Evolutionary conservation across 2,797 vertebrate genomes (phyloP).

Genomic region (Cyclopterus lumpus): DNA sequence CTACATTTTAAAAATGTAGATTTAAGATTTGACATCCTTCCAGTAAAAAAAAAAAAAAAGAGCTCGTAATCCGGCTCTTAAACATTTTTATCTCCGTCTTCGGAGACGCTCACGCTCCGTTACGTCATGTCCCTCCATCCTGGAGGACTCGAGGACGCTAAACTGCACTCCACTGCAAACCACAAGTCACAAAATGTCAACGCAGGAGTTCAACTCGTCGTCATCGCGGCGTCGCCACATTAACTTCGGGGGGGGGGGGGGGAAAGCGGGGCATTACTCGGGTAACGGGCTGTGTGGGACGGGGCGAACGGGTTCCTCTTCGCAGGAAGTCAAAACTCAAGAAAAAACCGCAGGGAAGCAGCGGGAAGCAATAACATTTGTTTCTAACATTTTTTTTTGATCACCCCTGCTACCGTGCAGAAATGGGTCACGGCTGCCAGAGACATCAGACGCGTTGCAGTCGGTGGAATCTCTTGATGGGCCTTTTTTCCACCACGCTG

Average conservation of each 20-base stretch:
- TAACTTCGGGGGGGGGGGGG: constrained; percentile 50
- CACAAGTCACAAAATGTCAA: constrained; percentile 4
- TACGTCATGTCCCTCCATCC: background rate
- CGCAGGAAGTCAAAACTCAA: constrained; percentile 26
- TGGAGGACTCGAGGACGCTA: background rate
- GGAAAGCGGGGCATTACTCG: constrained; percentile 36
- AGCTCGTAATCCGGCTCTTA: constrained; percentile 28
- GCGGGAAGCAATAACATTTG: constrained; percentile 62
- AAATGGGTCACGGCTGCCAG: constrained; percentile 76
- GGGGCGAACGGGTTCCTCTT: too few relatives aligned
- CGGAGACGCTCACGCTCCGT: constrained; percentile 12
- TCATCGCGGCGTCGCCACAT: constrained; percentile 35
- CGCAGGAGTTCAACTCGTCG: constrained; percentile 10
- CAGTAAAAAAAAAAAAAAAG: too few relatives aligned
- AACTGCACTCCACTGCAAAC: background rate
- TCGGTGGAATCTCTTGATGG: constrained; percentile 69
- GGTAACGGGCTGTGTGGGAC: constrained; percentile 36
- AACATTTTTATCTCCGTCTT: constrained; percentile 41
- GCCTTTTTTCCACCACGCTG: constrained; percentile 55
- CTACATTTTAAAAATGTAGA: background rate
- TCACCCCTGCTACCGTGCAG: constrained; percentile 61
- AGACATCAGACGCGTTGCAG: constrained; percentile 59
- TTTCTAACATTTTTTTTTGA: constrained; percentile 71
- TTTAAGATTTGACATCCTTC: background rate
- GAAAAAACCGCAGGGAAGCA: constrained; percentile 58